Conservation (phyloP, 2,888 invertebrate species). For the Lasioglossum marginatum region DNA sequence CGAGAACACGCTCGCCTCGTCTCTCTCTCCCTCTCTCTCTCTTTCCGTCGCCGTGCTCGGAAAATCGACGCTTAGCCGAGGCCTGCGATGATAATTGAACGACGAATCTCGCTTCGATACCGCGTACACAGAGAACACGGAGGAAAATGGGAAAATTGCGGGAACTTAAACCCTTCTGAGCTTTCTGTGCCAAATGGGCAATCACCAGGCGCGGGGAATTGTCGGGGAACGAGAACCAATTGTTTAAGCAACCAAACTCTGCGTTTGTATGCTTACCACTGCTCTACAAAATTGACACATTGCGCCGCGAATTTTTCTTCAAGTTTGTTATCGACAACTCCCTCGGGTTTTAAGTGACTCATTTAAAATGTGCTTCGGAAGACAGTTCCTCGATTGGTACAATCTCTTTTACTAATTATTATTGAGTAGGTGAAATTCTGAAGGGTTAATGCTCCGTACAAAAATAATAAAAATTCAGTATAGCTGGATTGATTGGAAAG, state of each 20-base stretch:
- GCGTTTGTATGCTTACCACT: not conserved
- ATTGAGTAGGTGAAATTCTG: no score
- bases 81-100: constrained; percentile 37
- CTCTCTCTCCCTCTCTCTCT: not conserved
- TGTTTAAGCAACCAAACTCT: not conserved
- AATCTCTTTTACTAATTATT: no score
- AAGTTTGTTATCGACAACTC: no score
- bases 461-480: no score
- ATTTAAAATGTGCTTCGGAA: no score
- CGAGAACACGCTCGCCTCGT: constrained; percentile 23
- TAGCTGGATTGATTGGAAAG: no score
- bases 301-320: no score
- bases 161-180: not conserved
- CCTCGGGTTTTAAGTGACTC: no score
- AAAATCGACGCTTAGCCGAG: constrained; percentile 15
- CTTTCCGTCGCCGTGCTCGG: not conserved
- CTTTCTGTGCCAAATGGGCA: not conserved
- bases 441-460: no score
- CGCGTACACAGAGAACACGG: not conserved
- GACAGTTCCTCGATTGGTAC: no score
- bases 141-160: not conserved
- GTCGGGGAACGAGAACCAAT: not conserved
- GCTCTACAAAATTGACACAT: not conserved
- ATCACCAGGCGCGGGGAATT: not conserved
- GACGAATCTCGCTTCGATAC: constrained; percentile 1